Base-by-base conservation (phyloP, 2,888 invertebrate species). In the Dasypogon diadema region DNA sequence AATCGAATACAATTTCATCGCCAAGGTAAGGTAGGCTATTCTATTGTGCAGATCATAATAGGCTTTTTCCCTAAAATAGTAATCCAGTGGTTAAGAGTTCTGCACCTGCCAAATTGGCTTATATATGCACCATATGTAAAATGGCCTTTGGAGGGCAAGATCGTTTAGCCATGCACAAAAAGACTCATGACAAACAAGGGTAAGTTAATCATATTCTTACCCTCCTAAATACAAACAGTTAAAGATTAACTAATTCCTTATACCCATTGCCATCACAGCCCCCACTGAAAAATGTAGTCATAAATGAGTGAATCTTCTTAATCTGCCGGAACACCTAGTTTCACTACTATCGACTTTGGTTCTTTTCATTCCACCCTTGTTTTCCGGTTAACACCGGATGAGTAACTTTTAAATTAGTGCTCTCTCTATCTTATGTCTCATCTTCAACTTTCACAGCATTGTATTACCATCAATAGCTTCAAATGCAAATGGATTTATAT, bases 111-210 rank as follows among this genome's bases (percentile, higher is more conserved):
- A 54, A 26, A 3, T 16, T 30, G 12, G 63, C 42, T 16, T 63
- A 63, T 42, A n/a, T 63, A 10, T 63, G 63, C 14, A 37, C 4
- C n/a, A 10, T 63, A 5, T 63, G 63, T 12, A 63, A 63, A 63
- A 21, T 18, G 8, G 63, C 22, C 12, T 63, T 63, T 63, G 21
- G 16, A 18, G n/a, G n/a, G 5, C 21, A 63, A 42, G 21, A 42
- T 8, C 14, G n/a, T 21, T 42, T 63, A 2, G 14, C 10, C 6
- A 42, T n/a, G 12, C 63, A 63, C 18, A 63, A 63, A 42, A 46
- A 37, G 12, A 42, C 10, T 26, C 56, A 56, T 37, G 42, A 63
- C 1, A n/a, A 18, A 14, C 63, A 24, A 63, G 34, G 46, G 63
- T 63, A 63, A 63, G 12, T 21, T 8, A 30, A 30, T 16, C 22